Base-by-base conservation (phyloP, 2,888 invertebrate species). In the Notodonta dromedarius region DNA sequence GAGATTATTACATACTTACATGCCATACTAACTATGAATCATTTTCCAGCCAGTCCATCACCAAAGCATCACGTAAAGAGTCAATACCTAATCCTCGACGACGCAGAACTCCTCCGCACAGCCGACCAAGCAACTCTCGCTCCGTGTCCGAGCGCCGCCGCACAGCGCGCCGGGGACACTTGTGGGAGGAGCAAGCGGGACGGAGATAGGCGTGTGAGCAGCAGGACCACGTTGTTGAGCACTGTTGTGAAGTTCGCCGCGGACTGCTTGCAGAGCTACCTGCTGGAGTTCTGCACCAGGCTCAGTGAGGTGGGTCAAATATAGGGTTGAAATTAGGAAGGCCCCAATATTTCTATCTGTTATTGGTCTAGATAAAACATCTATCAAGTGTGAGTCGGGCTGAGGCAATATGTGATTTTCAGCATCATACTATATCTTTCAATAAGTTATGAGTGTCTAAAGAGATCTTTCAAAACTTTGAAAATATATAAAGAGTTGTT, bases 211-310 rank as follows among this genome's bases (percentile, higher is more conserved):
- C 85, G 84, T 1, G 79, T 92, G 13, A 77, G 83, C 46, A 88
- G 79, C 7, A 86, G 94, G 0, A 81, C 84, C 5, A 83, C 79
- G 4, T 76, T 94, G 46, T 62, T 91, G 35, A 89, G 85, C 46
- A 71, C 78, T 4, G 82, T 94, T 0, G 77, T 94, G 42, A 92
- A 92, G 74, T 95, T 94, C 61, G 88, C 92, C 0, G 86, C 91
- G 0, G 91, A 90, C 2, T 89, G 91, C 52, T 70, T 94, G 24
- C 94, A 94, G 71, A 92, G 82, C n/a, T 91, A 93, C 48, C 70
- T 95, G 52, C 78, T 95, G 63, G 91, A 93, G 58, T 92, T 90
- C 5, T 93, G 94, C 63, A 94, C 90, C n/a, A 87, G 82, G 69
- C 73, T 94, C 14, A 94, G 94, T 65, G 94, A 95, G 86, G 93